These are phyloP conservation scores for Dicyrtomina minuta DNA, from an alignment of 2,888 invertebrate genomes.

Conservation along the genomic window DNA sequence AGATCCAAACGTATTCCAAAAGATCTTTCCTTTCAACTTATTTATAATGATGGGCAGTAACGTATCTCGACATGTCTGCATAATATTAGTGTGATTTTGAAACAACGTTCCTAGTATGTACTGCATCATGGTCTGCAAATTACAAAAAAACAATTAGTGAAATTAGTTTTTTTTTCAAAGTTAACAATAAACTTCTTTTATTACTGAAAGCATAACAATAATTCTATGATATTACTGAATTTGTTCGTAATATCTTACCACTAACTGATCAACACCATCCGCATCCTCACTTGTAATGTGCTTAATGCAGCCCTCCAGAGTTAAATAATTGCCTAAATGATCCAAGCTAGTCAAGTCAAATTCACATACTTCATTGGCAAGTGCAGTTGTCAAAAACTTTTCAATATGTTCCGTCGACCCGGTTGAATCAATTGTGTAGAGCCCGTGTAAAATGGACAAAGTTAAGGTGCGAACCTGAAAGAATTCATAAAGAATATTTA, in stretches of 20 bases:
- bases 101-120: constrained; percentile 18
- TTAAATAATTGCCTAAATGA: constrained; percentile 15
- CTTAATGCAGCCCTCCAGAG: constrained; percentile 11
- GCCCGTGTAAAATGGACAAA: constrained; percentile 17
- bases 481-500: background rate
- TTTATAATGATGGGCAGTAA: background rate
- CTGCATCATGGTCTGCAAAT: constrained; percentile 8
- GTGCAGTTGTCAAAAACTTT: background rate
- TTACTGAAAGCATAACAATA: constrained; percentile 3
- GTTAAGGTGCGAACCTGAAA: constrained; percentile 24
- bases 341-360: constrained; percentile 19
- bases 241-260: too few species aligned
- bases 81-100: constrained; percentile 25
- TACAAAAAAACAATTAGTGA: constrained; percentile 2
- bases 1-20: constrained; percentile 8
- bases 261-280: background rate
- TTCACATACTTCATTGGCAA: constrained; percentile 19
- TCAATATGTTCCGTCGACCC: background rate
- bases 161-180: background rate
- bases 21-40: constrained; percentile 7
- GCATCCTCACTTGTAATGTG: background rate
- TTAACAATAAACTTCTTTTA: background rate
- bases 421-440: background rate
- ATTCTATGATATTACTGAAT: background rate
- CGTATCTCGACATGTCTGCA: constrained; percentile 6